phyloP scores from a whole-genome alignment of 2,888 invertebrate species.

The Stenodera caucasica region DNA sequence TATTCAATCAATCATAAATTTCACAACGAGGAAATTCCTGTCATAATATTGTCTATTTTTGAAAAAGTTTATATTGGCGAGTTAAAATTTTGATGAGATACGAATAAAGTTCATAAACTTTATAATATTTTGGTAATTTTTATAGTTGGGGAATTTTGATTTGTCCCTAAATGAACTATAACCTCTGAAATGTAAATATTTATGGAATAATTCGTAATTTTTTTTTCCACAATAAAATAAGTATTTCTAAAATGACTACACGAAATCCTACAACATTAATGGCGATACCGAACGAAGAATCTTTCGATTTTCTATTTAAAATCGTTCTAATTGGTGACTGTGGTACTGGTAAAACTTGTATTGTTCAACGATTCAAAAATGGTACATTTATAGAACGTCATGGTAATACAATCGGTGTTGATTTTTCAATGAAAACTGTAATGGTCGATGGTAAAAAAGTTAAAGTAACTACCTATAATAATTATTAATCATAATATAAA shows the following conservation, averaged over 20 bases:
- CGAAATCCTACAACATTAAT: slow-evolving; percentile 77
- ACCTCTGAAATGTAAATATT: slow-evolving; percentile 23
- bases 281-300: slow-evolving; percentile 73
- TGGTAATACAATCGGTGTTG: slow-evolving; percentile 96
- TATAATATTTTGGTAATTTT: neutral
- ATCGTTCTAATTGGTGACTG: slow-evolving; percentile 92
- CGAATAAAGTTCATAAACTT: neutral
- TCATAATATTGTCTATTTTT: too few species aligned
- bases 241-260: slow-evolving; percentile 64
- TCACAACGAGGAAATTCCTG: too few species aligned
- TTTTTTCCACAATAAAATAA: neutral
- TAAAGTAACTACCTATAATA: slow-evolving; percentile 69
- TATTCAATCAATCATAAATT: too few species aligned
- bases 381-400: slow-evolving; percentile 94
- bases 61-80: too few species aligned
- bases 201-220: slow-evolving; percentile 13
- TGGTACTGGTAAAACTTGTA: slow-evolving; percentile 91
- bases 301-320: slow-evolving; percentile 94
- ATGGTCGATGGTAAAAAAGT: slow-evolving; percentile 91
- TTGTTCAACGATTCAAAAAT: slow-evolving; percentile 93
- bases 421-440: slow-evolving; percentile 98
- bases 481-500: neutral
- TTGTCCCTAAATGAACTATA: neutral
- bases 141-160: neutral
- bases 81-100: too few species aligned